These are phyloP conservation scores for Neodiprion pinetum DNA, from an alignment of 1,140 invertebrate species.

Conservation along the genomic window DNA sequence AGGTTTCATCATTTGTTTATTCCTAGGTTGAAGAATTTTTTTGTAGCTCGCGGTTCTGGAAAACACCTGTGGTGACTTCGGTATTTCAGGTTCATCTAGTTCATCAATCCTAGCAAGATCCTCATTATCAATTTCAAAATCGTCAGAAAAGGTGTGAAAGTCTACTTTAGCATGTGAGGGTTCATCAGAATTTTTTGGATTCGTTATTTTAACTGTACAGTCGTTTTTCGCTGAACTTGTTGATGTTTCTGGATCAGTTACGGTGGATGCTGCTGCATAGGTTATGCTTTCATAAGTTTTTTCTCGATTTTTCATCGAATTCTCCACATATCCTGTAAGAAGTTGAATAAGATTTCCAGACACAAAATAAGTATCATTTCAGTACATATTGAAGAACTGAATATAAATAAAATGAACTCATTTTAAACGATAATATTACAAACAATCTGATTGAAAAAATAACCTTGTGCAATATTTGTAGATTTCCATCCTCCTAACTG, in stretches of 20 bases:
- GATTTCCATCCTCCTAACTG: conserved; percentile 25
- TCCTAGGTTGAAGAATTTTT: conserved; percentile 9
- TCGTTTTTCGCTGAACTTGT: background rate
- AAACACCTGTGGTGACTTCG: background rate
- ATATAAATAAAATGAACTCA: background rate
- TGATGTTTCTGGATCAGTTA: conserved; percentile 7
- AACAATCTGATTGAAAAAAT: background rate
- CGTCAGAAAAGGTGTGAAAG: background rate
- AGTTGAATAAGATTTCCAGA: background rate
- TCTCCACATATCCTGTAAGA: conserved; percentile 19
- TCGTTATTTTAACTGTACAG: background rate
- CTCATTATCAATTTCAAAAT: conserved; percentile 20
- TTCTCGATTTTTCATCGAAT: background rate
- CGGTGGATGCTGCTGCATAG: background rate
- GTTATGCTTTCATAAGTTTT: conserved; percentile 17
- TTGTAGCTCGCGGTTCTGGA: conserved; percentile 11
- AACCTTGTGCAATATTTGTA: conserved; percentile 18
- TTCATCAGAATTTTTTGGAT: background rate
- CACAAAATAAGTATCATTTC: background rate
- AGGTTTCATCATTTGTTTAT: background rate
- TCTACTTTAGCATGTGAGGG: background rate
- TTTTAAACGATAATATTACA: background rate
- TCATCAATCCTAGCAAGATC: conserved; percentile 15
- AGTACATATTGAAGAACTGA: background rate
- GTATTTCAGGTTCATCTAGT: background rate